phyloP scores from a whole-genome alignment of 2,113 vertebrate genomes.

The Fregetta grallaria region DNA sequence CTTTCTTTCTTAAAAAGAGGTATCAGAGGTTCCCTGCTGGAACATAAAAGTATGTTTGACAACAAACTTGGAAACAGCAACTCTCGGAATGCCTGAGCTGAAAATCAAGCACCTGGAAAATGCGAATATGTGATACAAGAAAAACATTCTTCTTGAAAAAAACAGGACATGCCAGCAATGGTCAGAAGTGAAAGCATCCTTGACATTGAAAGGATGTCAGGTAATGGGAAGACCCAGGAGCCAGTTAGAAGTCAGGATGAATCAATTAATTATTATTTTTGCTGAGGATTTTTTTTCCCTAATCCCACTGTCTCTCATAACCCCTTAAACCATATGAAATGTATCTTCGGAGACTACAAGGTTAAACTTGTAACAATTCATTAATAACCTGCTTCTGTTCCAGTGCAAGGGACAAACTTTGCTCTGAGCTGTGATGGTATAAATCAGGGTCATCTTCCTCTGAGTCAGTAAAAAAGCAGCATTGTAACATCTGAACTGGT shows the following conservation, averaged over 20 bases:
- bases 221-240: not conserved
- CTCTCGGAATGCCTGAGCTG: not conserved
- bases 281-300: not conserved
- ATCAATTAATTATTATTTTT: not conserved
- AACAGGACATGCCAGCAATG: not conserved
- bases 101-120: not conserved
- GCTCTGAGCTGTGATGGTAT: not conserved
- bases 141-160: not conserved
- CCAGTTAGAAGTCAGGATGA: not conserved
- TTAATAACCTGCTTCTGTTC: not conserved
- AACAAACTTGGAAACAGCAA: not conserved
- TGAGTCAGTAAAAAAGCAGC: not conserved
- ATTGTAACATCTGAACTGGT: not conserved
- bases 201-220: not conserved
- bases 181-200: not conserved
- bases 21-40: not conserved
- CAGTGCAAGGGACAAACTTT: not conserved
- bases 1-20: not conserved
- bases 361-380: not conserved
- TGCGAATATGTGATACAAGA: not conserved
- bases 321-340: not conserved
- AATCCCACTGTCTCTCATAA: not conserved
- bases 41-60: not conserved
- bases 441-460: constrained; percentile 10
- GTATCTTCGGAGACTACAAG: not conserved